A percentile compares a stretch with the other conserved stretches of the same genome.
These are phyloP conservation scores for Nothocercus julius DNA, from an alignment of 2,113 vertebrate genomes.

Conservation along the genomic window DNA sequence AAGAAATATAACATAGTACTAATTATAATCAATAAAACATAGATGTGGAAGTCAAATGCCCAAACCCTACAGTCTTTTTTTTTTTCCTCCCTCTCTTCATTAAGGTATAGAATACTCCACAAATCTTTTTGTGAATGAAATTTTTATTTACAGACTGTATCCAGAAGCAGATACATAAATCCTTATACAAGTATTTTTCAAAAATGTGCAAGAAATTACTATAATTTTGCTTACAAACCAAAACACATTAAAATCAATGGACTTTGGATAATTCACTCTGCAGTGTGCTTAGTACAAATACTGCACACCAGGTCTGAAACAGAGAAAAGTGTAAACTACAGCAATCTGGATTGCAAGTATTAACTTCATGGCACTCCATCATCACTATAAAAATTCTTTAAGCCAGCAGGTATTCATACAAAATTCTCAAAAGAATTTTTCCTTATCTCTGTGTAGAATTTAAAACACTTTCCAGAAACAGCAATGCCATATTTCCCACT, in stretches of 20 bases:
- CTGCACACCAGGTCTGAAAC: slow-evolving; percentile 77
- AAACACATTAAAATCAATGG: slow-evolving; percentile 87
- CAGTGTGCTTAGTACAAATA: slow-evolving; percentile 77
- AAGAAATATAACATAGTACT: neutral
- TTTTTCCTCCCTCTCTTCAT: neutral
- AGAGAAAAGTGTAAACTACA: slow-evolving; percentile 90
- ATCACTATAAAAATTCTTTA: slow-evolving; percentile 78
- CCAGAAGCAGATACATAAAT: slow-evolving; percentile 94
- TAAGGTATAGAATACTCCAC: slow-evolving; percentile 37
- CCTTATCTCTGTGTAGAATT: slow-evolving; percentile 56
- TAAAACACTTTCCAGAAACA: slow-evolving; percentile 63
- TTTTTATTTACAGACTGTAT: slow-evolving; percentile 95
- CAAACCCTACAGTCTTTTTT: neutral
- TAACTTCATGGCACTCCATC: slow-evolving; percentile 83
- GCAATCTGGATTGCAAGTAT: slow-evolving; percentile 87
- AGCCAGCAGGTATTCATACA: slow-evolving; percentile 63
- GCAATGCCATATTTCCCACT: slow-evolving; percentile 39
- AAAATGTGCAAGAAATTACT: slow-evolving; percentile 99
- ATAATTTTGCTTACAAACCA: slow-evolving; percentile 86
- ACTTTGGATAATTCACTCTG: slow-evolving; percentile 88
- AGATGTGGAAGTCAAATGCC: neutral
- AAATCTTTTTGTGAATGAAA: slow-evolving; percentile 83
- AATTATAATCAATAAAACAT: neutral
- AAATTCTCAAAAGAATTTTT: slow-evolving; percentile 70
- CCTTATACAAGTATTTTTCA: slow-evolving; percentile 91